Conservation (phyloP, 2,888 invertebrate species). For the Ennomos erosarius region DNA sequence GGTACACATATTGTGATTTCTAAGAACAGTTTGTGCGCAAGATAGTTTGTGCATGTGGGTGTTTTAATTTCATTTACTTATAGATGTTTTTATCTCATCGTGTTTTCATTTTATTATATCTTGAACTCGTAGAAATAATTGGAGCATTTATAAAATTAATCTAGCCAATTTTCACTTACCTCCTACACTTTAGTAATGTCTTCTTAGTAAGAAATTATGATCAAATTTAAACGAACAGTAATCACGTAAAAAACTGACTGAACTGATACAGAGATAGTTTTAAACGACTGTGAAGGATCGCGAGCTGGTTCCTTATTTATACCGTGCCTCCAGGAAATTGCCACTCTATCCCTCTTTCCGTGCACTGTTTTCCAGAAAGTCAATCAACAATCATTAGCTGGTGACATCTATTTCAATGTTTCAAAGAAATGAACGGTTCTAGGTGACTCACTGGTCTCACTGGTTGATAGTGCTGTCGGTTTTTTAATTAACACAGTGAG, state of each 20-base stretch:
- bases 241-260: not conserved
- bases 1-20: conserved; percentile 49
- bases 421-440: conserved; percentile 62
- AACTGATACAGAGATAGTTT: conserved; percentile 5
- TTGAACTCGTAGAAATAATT: no score
- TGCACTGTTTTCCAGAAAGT: conserved; percentile 69
- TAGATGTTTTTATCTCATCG: not conserved
- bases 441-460: conserved; percentile 50
- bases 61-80: conserved; percentile 37
- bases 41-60: conserved; percentile 38
- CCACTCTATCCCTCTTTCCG: conserved; percentile 54
- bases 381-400: conserved; percentile 62
- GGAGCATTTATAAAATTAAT: no score
- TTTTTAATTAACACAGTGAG: conserved; percentile 4
- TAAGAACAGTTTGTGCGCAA: conserved; percentile 50
- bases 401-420: conserved; percentile 65
- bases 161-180: no score
- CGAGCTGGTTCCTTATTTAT: conserved; percentile 54
- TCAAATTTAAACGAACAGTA: not conserved
- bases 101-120: no score
- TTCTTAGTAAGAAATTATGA: no score
- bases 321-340: conserved; percentile 56
- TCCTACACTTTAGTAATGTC: no score
- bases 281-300: conserved; percentile 2
- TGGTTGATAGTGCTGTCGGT: conserved; percentile 10